phyloP scores from a whole-genome alignment of 1,140 invertebrate species.

The Conus ventricosus region DNA sequence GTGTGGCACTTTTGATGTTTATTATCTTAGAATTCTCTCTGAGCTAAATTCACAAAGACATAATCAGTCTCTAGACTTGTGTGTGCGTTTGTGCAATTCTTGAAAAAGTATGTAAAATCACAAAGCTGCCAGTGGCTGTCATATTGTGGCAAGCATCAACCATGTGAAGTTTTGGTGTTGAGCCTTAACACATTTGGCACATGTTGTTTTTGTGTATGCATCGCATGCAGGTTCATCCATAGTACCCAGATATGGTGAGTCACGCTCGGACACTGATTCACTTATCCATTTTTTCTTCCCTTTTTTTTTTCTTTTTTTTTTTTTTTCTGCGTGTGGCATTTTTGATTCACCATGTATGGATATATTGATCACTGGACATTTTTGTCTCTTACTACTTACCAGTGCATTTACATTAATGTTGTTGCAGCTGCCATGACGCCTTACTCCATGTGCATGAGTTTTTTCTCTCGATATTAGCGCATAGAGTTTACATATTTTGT shows the following conservation, averaged over 20 bases:
- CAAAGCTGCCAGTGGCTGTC: no score
- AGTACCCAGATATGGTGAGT: constrained; percentile 67
- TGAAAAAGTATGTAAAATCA: no score
- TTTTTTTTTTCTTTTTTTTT: not conserved
- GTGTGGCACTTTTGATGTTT: no score
- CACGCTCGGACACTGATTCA: not conserved
- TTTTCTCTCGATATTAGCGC: not conserved
- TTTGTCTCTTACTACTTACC: not conserved
- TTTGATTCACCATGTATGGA: not conserved
- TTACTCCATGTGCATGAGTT: not conserved
- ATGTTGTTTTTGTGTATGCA: constrained; percentile 7
- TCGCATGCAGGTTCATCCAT: constrained; percentile 60
- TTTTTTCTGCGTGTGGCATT: not conserved
- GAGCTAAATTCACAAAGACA: no score
- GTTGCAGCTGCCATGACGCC: not conserved
- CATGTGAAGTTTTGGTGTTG: constrained; percentile 7
- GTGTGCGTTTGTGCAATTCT: no score
- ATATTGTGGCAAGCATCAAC: not conserved
- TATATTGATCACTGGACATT: not conserved
- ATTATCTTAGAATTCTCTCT: no score
- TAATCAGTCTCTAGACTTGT: no score
- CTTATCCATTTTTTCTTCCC: not conserved
- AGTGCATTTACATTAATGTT: not conserved
- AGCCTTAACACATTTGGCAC: constrained; percentile 25
- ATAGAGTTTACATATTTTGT: not conserved